phyloP scores from a whole-genome alignment of 2,113 vertebrate genomes.

The Tonatia bakeri region DNA sequence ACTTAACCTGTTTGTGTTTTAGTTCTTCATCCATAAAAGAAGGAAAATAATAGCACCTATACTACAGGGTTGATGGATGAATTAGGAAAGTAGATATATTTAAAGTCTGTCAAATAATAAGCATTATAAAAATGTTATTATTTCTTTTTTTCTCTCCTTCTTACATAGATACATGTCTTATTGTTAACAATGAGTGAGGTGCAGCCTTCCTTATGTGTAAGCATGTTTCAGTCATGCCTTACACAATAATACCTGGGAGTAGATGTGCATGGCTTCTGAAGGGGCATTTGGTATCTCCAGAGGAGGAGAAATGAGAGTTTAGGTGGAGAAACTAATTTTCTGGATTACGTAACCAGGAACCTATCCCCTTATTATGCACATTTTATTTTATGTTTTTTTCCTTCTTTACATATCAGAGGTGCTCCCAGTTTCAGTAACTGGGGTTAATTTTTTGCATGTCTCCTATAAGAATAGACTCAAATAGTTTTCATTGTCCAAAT shows the following conservation, averaged over 20 bases:
- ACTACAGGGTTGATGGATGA: background rate
- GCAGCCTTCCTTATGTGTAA: background rate
- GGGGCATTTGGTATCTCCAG: background rate
- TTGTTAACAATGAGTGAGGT: background rate
- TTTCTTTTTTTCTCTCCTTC: background rate
- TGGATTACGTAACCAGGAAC: background rate
- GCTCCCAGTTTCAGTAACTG: background rate
- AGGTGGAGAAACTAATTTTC: background rate
- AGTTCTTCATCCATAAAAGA: background rate
- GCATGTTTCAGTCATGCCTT: background rate
- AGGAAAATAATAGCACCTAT: background rate
- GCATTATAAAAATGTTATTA: background rate
- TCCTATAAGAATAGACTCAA: background rate
- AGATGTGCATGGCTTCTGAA: background rate
- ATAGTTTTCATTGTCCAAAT: conserved; percentile 4
- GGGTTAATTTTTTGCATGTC: background rate
- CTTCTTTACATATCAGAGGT: background rate
- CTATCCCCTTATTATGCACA: background rate
- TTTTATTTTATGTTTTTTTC: background rate
- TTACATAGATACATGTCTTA: background rate
- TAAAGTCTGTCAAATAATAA: background rate
- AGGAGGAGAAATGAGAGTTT: background rate
- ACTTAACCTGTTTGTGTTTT: background rate
- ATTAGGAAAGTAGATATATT: background rate
- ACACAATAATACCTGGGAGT: background rate